Evolutionary conservation across 1,140 invertebrate species (phyloP).

Genomic region (Drosophila melanogaster): DNA sequence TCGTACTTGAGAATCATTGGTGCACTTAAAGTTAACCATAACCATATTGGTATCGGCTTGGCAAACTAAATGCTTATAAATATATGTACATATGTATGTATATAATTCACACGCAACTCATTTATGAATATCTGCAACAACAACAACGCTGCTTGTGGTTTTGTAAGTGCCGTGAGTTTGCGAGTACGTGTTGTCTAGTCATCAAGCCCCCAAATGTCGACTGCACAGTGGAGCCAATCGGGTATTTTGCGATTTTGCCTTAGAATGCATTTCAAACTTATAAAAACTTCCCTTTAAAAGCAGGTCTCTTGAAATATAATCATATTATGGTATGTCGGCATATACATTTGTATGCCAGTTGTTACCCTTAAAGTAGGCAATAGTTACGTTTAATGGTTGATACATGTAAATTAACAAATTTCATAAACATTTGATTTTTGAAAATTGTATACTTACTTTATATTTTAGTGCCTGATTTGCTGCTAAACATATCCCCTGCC

Average conservation of each 20-base stretch:
- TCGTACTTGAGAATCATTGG: slow-evolving; percentile 10
- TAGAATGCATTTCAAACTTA: background rate
- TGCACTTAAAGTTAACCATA: slow-evolving; percentile 33
- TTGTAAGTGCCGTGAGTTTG: slow-evolving; percentile 36
- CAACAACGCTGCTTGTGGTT: slow-evolving; percentile 18
- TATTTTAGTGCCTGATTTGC: background rate
- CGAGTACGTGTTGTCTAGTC: slow-evolving; percentile 33
- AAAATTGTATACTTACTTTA: background rate
- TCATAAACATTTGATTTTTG: background rate
- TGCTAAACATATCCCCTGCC: no score
- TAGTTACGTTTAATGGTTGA: background rate
- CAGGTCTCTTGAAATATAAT: background rate
- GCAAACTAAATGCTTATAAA: slow-evolving; percentile 47
- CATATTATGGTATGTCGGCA: background rate
- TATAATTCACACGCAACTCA: slow-evolving; percentile 56
- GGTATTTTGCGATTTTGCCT: background rate
- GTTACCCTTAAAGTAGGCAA: background rate
- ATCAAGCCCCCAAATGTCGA: slow-evolving; percentile 36
- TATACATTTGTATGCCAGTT: background rate
- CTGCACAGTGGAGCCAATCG: slow-evolving; percentile 26
- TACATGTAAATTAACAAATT: background rate
- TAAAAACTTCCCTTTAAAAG: background rate
- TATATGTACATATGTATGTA: background rate
- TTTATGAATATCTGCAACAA: slow-evolving; percentile 36
- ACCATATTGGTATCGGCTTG: background rate